Conservation (phyloP, 2,113 vertebrate genomes). For the Physeter macrocephalus region DNA sequence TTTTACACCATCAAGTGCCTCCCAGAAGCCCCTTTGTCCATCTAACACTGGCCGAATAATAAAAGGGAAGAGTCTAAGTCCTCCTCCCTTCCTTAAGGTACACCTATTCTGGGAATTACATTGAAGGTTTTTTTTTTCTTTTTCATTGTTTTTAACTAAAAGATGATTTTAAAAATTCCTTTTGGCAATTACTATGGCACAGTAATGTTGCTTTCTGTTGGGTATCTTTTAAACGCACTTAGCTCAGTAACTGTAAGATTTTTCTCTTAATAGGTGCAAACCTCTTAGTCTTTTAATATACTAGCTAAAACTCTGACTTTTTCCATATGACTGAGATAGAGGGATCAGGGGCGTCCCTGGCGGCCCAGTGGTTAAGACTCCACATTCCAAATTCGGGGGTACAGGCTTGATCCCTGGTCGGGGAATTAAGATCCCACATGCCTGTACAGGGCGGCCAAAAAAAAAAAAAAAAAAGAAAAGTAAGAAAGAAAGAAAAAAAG, state of each 20-base stretch:
- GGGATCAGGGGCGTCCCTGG: not conserved
- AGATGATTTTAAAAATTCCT: not conserved
- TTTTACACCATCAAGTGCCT: not conserved
- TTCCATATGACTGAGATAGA: not conserved
- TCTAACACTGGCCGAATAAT: not conserved
- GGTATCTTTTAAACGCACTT: not conserved
- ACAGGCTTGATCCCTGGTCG: not conserved
- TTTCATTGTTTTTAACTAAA: not conserved
- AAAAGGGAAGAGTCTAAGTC: not conserved
- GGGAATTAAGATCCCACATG: not conserved
- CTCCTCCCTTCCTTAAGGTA: not conserved
- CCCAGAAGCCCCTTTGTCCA: not conserved
- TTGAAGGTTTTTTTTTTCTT: not conserved
- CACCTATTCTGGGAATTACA: not conserved
- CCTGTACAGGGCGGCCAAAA: not conserved
- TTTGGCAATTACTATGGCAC: not conserved
- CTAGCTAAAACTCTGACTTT: not conserved
- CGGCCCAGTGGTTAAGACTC: not conserved
- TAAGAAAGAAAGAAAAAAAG: not conserved
- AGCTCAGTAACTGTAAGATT: not conserved
- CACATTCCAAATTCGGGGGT: not conserved
- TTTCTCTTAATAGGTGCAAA: not conserved
- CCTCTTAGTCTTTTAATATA: not conserved
- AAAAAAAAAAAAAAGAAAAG: not conserved
- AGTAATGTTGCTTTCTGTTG: not conserved